Evolutionary conservation across 2,113 vertebrate species (phyloP).

Genomic region (Sylvicapra grimmia): DNA sequence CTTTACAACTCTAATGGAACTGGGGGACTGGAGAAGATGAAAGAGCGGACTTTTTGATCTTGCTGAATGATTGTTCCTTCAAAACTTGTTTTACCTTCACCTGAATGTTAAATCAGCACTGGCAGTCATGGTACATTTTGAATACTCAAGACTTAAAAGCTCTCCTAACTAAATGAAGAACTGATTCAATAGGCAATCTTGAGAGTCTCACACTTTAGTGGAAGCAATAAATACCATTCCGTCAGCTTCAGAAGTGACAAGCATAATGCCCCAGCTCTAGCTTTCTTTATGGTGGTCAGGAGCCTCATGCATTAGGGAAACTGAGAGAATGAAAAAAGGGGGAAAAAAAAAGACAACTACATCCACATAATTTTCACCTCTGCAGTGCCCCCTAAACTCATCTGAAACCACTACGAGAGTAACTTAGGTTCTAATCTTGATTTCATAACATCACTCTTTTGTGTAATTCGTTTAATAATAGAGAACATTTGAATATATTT

Average conservation of each 20-base stretch:
- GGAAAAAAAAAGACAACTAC: conserved; percentile 11
- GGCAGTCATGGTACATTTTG: neutral
- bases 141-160: neutral
- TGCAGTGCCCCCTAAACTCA: neutral
- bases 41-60: neutral
- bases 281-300: neutral
- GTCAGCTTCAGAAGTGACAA: neutral
- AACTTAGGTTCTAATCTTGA: neutral
- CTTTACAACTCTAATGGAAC: neutral
- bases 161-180: neutral
- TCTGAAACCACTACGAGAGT: neutral
- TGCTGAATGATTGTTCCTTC: neutral
- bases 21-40: neutral
- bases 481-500: neutral
- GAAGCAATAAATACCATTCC: conserved; percentile 35
- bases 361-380: neutral
- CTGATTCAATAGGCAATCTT: neutral
- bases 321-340: neutral
- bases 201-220: neutral
- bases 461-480: neutral
- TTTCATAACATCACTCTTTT: neutral
- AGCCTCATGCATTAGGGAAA: neutral
- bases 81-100: neutral
- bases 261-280: neutral
- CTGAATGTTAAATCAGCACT: neutral